A percentile compares a stretch with the other conserved stretches of the same genome.
These are phyloP conservation scores for Stichodactyla mertensii DNA, from an alignment of 64 coral and sea anemone genomes.

Conservation along the genomic window DNA sequence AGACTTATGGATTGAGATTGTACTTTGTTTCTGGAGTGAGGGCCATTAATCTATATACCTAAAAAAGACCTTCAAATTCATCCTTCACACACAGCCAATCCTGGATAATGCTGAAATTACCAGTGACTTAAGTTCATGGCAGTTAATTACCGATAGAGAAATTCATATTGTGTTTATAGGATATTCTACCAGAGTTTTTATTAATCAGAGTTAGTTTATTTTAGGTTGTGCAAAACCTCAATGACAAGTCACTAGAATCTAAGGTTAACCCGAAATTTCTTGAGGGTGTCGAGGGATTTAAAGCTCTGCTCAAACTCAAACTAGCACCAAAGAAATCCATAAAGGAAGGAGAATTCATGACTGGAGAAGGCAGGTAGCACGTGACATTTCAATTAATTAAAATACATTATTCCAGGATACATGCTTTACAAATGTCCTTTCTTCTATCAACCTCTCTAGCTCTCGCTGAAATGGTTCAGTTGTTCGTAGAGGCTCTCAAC, in stretches of 20 bases:
- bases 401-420: neutral
- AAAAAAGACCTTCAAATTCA: too few relatives aligned
- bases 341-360: slow-evolving; percentile 59
- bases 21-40: neutral
- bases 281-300: slow-evolving; percentile 55
- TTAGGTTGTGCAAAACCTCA: slow-evolving; percentile 25
- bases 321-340: slow-evolving; percentile 52
- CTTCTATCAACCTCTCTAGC: slow-evolving; percentile 10
- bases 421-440: neutral
- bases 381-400: neutral
- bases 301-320: slow-evolving; percentile 24
- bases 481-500: slow-evolving; percentile 68
- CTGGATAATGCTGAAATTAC: too few relatives aligned
- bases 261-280: slow-evolving; percentile 61
- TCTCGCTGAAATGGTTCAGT: slow-evolving; percentile 41
- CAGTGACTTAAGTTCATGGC: neutral
- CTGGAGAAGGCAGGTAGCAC: slow-evolving; percentile 56
- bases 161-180: neutral
- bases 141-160: neutral
- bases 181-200: neutral
- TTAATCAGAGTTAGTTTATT: neutral
- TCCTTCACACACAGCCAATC: too few relatives aligned
- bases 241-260: slow-evolving; percentile 32
- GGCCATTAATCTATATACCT: neutral
- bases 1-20: neutral